Base-by-base conservation (phyloP, 2,888 invertebrate genomes). In the Archips xylosteana region DNA sequence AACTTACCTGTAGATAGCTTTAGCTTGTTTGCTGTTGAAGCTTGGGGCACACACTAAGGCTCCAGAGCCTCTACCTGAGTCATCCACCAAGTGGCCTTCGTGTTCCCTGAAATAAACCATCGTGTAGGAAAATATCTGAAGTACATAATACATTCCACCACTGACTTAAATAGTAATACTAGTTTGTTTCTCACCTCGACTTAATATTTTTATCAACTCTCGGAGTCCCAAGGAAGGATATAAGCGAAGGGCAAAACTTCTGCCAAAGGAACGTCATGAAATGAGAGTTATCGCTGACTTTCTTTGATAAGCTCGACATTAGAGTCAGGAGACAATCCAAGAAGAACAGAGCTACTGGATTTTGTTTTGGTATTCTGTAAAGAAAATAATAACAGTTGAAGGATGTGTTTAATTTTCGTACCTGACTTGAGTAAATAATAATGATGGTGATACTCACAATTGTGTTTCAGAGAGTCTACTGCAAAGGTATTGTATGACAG, bases 201-300 rank as follows among this genome's bases (percentile, higher is more conserved):
- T 96, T 96, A 75, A 96, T 96, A 82, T 97, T 97, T 84, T 97
- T 97, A 81, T 97, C 97, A 75, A 97, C 96, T 68, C 97, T 95
- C 0, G 98, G 98, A 9, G 98, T 97, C 0, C 98, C 98, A 2
- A 99, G 95, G 74, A 98, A 96, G 0, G 97, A 97, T 71, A 99
- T 97, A 77, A 99, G 92, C 0, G 97, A 97, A 0, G 99, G 99
- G 82, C 98, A 98, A 83, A 99, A 97, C 82, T 98, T 97, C 88
- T 98, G 98, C 99, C 99, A 98, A 10, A 98, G 94, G 83, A 98
- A 98, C 3, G 97, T 97, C 2, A 97, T 97, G 85, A 98, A 98
- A 89, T 98, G 98, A 0, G 96, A 96, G 91, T 98, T 98, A 2
- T 96, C 96, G 81, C 97, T 97, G 9, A 98, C 97, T 79, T 97